Base-by-base conservation (phyloP, 2,888 invertebrate genomes). In the Glaucopsyche alexis region DNA sequence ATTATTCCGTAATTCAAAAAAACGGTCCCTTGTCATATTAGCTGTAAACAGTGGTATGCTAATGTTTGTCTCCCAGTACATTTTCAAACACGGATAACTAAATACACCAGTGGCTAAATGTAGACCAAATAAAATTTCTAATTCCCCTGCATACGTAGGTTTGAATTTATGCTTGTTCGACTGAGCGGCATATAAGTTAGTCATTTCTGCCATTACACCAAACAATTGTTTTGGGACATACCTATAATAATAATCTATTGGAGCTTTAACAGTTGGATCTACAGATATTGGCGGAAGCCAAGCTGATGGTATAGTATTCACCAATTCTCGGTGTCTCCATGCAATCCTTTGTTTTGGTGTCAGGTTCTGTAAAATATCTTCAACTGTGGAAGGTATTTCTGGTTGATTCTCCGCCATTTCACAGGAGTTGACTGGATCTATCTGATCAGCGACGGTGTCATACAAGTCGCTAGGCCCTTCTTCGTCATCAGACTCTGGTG, bases 1-100 rank as follows among this genome's bases (percentile, higher is more conserved):
- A 79, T 74, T 78, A 70, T 78, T 79, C 9, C 77, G 77, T 45
- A 78, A 9, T 72, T 77, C 77, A 75, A 80, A 78, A 78, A 79
- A 79, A 8, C 79, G 76, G 69, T 80, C 78, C 71, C 80, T n/a
- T 8, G 79, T 64, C 79, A 80, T 80, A 73, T 79, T 77, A 9
- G 76, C 75, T 64, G 71, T 52, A 73, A 78, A 80, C 72, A 77
- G 74, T 50, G 78, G 79, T 38, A 78, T 78, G 73, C 77, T 77
- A n/a, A 77, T 78, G 6, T 42, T 42, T 1, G 75, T 74, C 74
- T 79, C 78, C 78, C 79, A 79, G 29, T 73, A 80, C 78, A 78
- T 77, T 77, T 77, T 78, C 77, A 80, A 77, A 50, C 77, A 73
- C 70, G 79, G 77, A 71, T 78, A 80, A 7, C 74, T 73, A 75